Evolutionary conservation across 2,888 invertebrate species (phyloP).

Genomic region (Cheilosia soror): DNA sequence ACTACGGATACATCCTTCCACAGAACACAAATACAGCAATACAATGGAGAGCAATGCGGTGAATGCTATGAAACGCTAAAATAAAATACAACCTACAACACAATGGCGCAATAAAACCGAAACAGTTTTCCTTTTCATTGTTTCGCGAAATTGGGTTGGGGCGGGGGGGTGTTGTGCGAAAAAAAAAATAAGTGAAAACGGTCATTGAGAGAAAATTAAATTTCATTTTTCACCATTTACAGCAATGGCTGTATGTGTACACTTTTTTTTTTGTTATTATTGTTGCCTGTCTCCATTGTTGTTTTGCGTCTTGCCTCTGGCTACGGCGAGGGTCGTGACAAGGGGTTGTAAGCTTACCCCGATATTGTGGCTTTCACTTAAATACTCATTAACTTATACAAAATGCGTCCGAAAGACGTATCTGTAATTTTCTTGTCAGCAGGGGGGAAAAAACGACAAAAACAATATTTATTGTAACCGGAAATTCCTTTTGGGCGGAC

Average conservation of each 20-base stretch:
- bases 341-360: constrained; percentile 28
- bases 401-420: constrained; percentile 1
- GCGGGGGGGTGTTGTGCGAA: not conserved
- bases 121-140: constrained; percentile 58
- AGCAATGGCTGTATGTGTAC: constrained; percentile 26
- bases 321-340: not conserved
- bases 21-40: not conserved
- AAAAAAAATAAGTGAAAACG: constrained; percentile 42
- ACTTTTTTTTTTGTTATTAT: not conserved
- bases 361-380: constrained; percentile 39
- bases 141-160: constrained; percentile 4
- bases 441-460: not conserved
- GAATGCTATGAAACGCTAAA: constrained; percentile 3
- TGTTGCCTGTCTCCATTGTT: not conserved
- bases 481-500: constrained; percentile 21
- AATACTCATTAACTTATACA: constrained; percentile 42
- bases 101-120: constrained; percentile 45
- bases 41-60: constrained; percentile 15
- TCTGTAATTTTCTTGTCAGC: constrained; percentile 34
- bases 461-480: constrained; percentile 1
- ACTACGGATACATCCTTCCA: constrained; percentile 51
- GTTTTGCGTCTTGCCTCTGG: not conserved
- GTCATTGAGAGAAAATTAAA: constrained; percentile 61
- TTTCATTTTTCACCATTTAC: constrained; percentile 65
- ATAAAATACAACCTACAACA: not conserved